Conservation (phyloP, 2,888 invertebrate species). For the Trileptium ribeirensis region DNA sequence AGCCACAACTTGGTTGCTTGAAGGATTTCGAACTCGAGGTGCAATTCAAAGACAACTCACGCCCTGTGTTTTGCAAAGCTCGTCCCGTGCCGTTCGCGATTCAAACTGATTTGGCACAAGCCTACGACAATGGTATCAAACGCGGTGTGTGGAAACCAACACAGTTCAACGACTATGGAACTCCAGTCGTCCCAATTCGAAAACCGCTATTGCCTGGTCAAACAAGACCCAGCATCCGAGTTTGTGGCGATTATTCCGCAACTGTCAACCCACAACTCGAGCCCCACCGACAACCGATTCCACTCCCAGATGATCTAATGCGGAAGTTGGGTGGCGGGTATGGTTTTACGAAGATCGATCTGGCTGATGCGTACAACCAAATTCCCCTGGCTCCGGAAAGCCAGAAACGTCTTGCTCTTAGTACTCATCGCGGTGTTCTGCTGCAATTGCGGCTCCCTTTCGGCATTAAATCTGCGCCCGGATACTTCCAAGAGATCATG, state of each 20-base stretch:
- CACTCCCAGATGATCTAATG: background rate
- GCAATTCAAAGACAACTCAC: background rate
- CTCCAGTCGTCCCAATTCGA: background rate
- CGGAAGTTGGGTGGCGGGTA: constrained; percentile 7
- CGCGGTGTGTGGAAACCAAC: background rate
- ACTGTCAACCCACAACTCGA: constrained; percentile 8
- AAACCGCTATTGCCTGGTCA: background rate
- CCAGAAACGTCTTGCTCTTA: constrained; percentile 18
- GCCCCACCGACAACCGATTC: background rate
- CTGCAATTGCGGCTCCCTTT: constrained; percentile 24
- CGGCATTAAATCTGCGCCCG: constrained; percentile 16
- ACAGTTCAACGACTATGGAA: constrained; percentile 10
- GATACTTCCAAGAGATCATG: constrained; percentile 27
- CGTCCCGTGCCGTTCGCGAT: background rate
- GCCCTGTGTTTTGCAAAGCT: background rate
- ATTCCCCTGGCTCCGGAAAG: background rate
- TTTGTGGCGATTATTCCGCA: constrained; percentile 8
- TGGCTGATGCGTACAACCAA: constrained; percentile 13
- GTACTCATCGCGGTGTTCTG: constrained; percentile 25
- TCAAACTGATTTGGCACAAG: background rate
- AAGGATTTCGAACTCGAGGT: background rate
- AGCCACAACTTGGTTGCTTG: background rate
- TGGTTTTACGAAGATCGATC: constrained; percentile 7
- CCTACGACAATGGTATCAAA: background rate
- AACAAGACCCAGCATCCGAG: background rate